Evolutionary conservation across 1,140 invertebrate species (phyloP), one percentile per base, ranked within the genome.

Genomic region (Calliopsis andreniformis): DNA sequence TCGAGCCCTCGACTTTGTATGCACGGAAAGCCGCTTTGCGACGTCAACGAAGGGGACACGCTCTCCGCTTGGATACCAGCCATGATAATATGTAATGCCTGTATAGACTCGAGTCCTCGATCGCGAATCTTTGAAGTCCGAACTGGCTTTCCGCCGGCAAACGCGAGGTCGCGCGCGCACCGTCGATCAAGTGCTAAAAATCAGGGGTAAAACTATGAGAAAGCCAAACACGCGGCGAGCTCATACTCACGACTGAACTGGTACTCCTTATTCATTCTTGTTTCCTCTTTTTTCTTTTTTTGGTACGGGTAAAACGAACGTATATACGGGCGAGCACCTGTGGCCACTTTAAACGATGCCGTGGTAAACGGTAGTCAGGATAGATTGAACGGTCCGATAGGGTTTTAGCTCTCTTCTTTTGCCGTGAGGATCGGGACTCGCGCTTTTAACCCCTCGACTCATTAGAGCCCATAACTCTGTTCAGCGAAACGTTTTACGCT

Each of bases 81-180:
- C 82, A 79, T 42, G 78, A 88, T 86, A 89, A 89, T 90, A 87
- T 89, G 84, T 87, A 87, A 88, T 87, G 86, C 87, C 80, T 89
- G 87, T 90, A 86, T 79, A 55, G 73, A 66, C 67, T 56, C 49
- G 72, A 69, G 64, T 69, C 80, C 67, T 77, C 83, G 82, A 86
- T 85, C 67, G 72, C 68, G 64, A 82, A 87, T 87, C 85, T 88
- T 87, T 89, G 86, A 89, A 88, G 84, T 89, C 64, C 70, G 79
- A 68, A 66, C 78, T 42, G 67, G 49, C 80, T 64, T 59, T 18
- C 32, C 77, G 78, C 62, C 79, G 79, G 62, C 73, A 43, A 67
- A 80, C 78, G 49, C n/a, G 49, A 18, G 7, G 10, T 39, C 56
- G 30, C 66, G 58, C 58, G 68, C 71, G 43, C 62, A 30, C 72